Conservation (phyloP, 2,113 vertebrate genomes). For the Embiotoca jacksoni region DNA sequence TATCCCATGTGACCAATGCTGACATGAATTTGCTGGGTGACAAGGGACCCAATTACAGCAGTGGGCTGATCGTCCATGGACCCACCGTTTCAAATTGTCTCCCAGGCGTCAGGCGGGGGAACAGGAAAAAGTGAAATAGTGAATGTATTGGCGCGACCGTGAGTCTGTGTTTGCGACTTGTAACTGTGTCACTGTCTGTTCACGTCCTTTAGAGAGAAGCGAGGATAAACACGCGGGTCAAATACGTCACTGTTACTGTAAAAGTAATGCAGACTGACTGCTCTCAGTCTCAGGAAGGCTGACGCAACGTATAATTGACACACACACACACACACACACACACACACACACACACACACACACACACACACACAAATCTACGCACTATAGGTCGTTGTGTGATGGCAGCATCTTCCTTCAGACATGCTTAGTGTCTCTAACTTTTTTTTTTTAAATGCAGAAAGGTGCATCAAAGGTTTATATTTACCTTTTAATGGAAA, state of each 20-base stretch:
- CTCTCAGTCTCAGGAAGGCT: conserved; percentile 55
- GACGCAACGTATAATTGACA: conserved; percentile 21
- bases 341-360: conserved; percentile 10
- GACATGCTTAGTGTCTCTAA: conserved; percentile 27
- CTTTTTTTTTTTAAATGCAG: background rate
- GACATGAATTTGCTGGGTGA: conserved; percentile 80
- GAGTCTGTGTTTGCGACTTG: conserved; percentile 12
- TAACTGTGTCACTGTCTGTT: conserved; percentile 65
- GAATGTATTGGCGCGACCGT: background rate
- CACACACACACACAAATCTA: background rate
- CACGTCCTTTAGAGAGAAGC: conserved; percentile 29
- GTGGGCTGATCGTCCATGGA: conserved; percentile 65
- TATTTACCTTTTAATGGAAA: background rate
- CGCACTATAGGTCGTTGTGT: conserved; percentile 4
- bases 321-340: background rate
- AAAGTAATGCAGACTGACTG: conserved; percentile 67
- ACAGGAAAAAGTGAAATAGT: conserved; percentile 33
- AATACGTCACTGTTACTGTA: conserved; percentile 60
- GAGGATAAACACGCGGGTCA: conserved; percentile 69
- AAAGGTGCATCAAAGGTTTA: conserved; percentile 5
- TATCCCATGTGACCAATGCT: conserved; percentile 74
- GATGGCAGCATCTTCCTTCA: conserved; percentile 25
- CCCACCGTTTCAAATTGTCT: conserved; percentile 75
- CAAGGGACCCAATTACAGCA: conserved; percentile 83
- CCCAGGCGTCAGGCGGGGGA: conserved; percentile 46